Base-by-base conservation (phyloP, 1,140 invertebrate species). In the Dendrolimus kikuchii region DNA sequence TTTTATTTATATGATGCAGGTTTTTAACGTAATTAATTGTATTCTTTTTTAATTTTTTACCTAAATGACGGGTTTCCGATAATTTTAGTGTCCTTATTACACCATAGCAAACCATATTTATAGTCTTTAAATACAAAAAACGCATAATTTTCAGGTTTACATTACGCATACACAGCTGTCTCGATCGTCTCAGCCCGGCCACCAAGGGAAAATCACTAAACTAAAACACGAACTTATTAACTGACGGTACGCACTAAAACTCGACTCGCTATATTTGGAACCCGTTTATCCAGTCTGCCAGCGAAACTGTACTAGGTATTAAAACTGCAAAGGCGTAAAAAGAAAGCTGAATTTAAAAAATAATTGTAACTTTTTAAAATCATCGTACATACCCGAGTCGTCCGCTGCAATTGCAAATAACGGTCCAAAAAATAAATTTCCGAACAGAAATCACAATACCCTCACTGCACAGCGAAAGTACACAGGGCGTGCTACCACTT, bases 111-210 rank as follows among this genome's bases (percentile, higher is more conserved):
- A n/a, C n/a, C n/a, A n/a, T n/a, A n/a, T n/a, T n/a, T n/a, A n/a
- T n/a, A n/a, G n/a, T n/a, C n/a, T n/a, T n/a, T n/a, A n/a, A n/a
- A n/a, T n/a, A n/a, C n/a, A n/a, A n/a, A n/a, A n/a, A n/a, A n/a
- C n/a, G n/a, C n/a, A n/a, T n/a, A n/a, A n/a, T n/a, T n/a, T n/a
- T n/a, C n/a, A n/a, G n/a, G n/a, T n/a, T n/a, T n/a, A 72, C 81
- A 71, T 85, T 85, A 85, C 81, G 81, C 74, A 71, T 65, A 67
- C 77, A 77, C 77, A 86, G 81, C 81, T 83, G 81, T 81, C 80
- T 77, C 69, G 57, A 54, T 66, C 70, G 68, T 72, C 73, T 74
- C 78, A 56, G 77, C 77, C 77, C 79, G 77, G 77, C 75, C 77
- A 71, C 64, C 74, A 77, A 77, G 71, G 74, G 74, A 81, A 78